Evolutionary conservation across 2,113 vertebrate genomes (phyloP).

Genomic region (Chaenogobius annularis): DNA sequence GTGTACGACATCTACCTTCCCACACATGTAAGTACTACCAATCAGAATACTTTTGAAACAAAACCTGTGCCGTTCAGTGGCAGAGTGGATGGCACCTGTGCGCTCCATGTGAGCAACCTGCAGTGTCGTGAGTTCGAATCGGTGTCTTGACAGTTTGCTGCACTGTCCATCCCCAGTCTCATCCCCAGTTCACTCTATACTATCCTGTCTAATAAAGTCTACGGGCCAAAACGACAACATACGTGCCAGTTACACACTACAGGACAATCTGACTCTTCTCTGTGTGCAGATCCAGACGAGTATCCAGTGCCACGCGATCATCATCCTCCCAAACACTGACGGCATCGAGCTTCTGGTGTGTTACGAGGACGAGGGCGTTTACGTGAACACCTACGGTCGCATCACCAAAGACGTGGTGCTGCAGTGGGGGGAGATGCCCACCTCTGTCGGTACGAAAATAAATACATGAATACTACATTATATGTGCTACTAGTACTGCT

Average conservation of each 20-base stretch:
- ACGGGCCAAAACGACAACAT: too few relatives aligned
- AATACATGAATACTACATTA: neutral
- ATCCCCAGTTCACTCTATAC: too few relatives aligned
- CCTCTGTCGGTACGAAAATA: conserved; percentile 66
- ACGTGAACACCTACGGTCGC: conserved; percentile 79
- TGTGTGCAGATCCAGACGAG: conserved; percentile 71
- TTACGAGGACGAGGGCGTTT: conserved; percentile 78
- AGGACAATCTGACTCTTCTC: neutral
- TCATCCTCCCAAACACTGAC: conserved; percentile 77
- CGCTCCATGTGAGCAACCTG: too few relatives aligned
- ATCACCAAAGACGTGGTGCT: conserved; percentile 81
- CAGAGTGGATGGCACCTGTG: too few relatives aligned
- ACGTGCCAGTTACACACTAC: too few relatives aligned
- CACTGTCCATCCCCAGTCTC: too few relatives aligned
- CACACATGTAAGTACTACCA: conserved; percentile 81
- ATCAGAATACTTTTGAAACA: too few relatives aligned
- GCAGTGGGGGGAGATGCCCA: conserved; percentile 81
- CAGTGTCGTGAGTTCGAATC: too few relatives aligned
- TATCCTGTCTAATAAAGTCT: too few relatives aligned
- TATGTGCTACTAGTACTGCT: too few relatives aligned
- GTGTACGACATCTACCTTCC: conserved; percentile 93
- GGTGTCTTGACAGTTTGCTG: too few relatives aligned
- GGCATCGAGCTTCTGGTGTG: conserved; percentile 80
- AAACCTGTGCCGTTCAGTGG: too few relatives aligned
- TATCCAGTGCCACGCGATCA: conserved; percentile 78